Evolutionary conservation across 2,888 invertebrate species (phyloP).

Genomic region (Tetragonisca angustula): DNA sequence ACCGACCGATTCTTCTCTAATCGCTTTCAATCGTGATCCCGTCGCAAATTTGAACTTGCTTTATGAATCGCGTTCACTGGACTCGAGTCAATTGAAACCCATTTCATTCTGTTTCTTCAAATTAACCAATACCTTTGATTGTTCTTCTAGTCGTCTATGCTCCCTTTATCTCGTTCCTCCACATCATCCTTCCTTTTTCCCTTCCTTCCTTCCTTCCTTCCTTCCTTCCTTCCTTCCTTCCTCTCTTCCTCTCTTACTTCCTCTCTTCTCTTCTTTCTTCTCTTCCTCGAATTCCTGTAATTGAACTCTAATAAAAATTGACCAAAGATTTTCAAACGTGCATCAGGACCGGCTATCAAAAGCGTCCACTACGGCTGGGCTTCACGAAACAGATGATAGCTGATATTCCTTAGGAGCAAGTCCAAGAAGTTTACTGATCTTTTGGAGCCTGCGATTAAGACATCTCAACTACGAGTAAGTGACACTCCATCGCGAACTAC

Average conservation of each 20-base stretch:
- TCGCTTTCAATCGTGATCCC: constrained; percentile 26
- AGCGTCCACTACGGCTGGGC: background rate
- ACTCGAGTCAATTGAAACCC: background rate
- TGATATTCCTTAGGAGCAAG: background rate
- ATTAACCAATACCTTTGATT: background rate
- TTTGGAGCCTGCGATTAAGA: background rate
- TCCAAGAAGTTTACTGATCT: background rate
- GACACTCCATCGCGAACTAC: background rate
- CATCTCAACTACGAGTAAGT: background rate
- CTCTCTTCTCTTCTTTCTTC: background rate
- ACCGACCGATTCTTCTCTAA: constrained; percentile 58
- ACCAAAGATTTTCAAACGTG: background rate
- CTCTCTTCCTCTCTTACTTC: background rate
- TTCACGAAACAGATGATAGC: background rate
- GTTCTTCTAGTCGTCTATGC: background rate
- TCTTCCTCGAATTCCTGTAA: background rate
- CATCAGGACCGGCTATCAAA: background rate
- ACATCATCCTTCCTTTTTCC: background rate
- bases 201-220: background rate
- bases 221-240: background rate
- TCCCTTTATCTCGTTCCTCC: background rate
- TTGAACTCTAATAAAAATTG: background rate
- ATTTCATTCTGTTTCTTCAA: background rate
- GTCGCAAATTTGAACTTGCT: background rate
- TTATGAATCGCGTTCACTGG: background rate